A percentile compares a stretch with the other conserved stretches of the same genome.
phyloP scores from a whole-genome alignment of 2,797 vertebrate species.

The Catharus ustulatus region DNA sequence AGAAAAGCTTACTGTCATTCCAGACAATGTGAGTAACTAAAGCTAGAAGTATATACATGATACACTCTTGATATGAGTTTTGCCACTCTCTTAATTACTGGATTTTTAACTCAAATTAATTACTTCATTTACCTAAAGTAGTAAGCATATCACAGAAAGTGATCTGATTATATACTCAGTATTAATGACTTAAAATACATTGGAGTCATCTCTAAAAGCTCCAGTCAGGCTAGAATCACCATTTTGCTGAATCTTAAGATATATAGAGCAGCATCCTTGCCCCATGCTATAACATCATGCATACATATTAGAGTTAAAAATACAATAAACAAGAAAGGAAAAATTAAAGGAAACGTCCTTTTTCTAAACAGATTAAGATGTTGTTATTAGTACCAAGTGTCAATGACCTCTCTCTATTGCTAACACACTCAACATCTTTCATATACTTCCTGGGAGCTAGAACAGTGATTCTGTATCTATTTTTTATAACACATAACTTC shows the following conservation, averaged over 20 bases:
- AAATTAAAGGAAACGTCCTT: not conserved
- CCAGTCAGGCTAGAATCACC: not conserved
- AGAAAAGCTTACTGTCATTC: not conserved
- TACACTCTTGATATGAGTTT: not conserved
- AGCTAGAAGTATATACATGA: not conserved
- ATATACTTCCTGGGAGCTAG: not conserved
- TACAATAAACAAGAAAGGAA: not conserved
- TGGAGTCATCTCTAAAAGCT: not conserved
- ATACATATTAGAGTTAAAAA: not conserved
- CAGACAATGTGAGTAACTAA: not conserved
- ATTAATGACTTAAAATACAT: not conserved
- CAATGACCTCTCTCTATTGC: not conserved
- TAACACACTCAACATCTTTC: not conserved
- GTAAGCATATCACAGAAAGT: not conserved
- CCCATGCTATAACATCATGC: rapidly evolving
- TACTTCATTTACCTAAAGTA: not conserved
- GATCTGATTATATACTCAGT: not conserved
- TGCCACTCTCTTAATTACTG: not conserved
- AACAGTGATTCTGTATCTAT: not conserved
- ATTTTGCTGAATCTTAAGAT: not conserved
- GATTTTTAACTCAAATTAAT: not conserved
- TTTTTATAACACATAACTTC: not conserved
- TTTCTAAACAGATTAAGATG: not conserved
- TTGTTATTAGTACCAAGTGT: not conserved
- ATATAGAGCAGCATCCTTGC: not conserved